These are phyloP conservation scores for Lytechinus variegatus DNA, from an alignment of 35 echinoderm and acorn worm species.

Conservation along the genomic window DNA sequence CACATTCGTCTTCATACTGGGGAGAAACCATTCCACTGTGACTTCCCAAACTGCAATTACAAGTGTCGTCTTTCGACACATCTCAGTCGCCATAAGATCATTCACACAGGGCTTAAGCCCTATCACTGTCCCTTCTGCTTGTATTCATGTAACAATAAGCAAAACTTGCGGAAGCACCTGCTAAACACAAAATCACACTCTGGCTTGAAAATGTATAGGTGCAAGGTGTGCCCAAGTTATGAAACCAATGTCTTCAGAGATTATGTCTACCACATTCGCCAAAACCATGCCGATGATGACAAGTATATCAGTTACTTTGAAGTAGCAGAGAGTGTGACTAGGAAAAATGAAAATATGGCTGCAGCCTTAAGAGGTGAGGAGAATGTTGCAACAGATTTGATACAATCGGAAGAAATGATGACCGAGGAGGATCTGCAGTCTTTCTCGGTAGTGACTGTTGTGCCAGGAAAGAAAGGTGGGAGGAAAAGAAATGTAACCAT, in stretches of 20 bases:
- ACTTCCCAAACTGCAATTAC: constrained; percentile 75
- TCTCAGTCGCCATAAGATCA: constrained; percentile 73
- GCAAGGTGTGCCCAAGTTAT: constrained; percentile 71
- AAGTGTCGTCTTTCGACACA: constrained; percentile 67
- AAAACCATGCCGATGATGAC: constrained; percentile 43
- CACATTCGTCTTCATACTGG: constrained; percentile 89
- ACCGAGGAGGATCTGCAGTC: constrained; percentile 2
- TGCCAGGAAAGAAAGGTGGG: neutral
- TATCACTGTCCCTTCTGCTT: constrained; percentile 94
- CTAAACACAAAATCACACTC: constrained; percentile 79
- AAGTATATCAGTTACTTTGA: constrained; percentile 5
- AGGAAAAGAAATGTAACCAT: neutral
- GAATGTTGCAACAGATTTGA: neutral
- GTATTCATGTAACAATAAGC: constrained; percentile 76
- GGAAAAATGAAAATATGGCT: neutral
- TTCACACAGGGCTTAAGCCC: constrained; percentile 86
- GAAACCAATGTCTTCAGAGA: constrained; percentile 72
- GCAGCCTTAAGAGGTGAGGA: neutral
- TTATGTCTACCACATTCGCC: constrained; percentile 70
- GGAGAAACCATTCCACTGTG: constrained; percentile 92
- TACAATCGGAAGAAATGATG: neutral
- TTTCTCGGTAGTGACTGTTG: constrained; percentile 16
- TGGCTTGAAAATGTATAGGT: constrained; percentile 81
- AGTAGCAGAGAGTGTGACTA: constrained; percentile 29
- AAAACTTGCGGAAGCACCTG: constrained; percentile 91